Percentiles rank a stretch among this genome's conserved stretches.
Evolutionary conservation across 2,888 invertebrate genomes (phyloP).

Genomic region (Agrilus mali): DNA sequence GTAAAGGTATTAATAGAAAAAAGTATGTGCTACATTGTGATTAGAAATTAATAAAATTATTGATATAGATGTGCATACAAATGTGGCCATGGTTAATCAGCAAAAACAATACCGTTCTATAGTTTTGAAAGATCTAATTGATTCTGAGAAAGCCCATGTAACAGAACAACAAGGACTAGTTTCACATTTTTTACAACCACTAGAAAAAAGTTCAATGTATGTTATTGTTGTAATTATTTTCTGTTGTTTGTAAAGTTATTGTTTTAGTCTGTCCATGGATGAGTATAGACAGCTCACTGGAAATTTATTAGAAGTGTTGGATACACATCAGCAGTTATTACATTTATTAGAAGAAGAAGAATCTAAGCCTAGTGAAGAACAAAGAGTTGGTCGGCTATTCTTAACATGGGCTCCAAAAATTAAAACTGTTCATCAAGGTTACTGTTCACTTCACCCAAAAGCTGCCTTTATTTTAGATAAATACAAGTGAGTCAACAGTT

Average conservation of each 20-base stretch:
- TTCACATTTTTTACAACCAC: conserved; percentile 75
- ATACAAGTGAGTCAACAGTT: conserved; percentile 57
- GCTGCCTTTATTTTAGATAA: conserved; percentile 89
- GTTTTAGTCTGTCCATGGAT: conserved; percentile 62
- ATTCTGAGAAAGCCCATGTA: conserved; percentile 85
- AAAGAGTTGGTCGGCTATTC: conserved; percentile 85
- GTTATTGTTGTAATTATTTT: conserved; percentile 24
- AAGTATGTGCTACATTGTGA: background rate
- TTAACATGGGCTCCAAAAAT: conserved; percentile 71
- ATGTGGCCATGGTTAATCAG: conserved; percentile 46
- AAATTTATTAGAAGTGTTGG: conserved; percentile 78
- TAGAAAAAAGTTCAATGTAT: conserved; percentile 80
- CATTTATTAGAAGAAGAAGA: conserved; percentile 68
- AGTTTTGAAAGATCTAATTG: conserved; percentile 79
- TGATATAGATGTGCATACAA: conserved; percentile 23
- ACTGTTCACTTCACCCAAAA: conserved; percentile 88
- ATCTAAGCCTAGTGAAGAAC: conserved; percentile 55
- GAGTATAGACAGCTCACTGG: conserved; percentile 81
- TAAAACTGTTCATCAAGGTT: conserved; percentile 73
- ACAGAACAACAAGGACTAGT: conserved; percentile 77
- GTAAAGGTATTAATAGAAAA: conserved; percentile 43
- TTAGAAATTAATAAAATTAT: background rate
- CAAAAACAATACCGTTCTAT: conserved; percentile 70
- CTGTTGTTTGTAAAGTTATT: conserved; percentile 2
- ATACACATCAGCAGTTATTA: conserved; percentile 72